Base-by-base conservation (phyloP, 2,888 invertebrate species). In the Trichopria drosophilae region DNA sequence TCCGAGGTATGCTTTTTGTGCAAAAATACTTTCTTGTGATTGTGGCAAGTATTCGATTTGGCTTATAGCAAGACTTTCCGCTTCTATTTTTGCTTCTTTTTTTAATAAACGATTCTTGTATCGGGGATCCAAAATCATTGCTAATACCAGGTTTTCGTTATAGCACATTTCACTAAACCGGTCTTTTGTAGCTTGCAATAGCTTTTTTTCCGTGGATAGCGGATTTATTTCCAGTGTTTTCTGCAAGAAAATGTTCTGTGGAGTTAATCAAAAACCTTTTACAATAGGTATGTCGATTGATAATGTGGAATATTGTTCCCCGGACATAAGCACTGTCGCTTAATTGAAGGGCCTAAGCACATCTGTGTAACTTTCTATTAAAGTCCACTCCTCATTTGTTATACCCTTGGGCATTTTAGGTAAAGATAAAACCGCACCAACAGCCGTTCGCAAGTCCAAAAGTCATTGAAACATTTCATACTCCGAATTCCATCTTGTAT, bases 111-210 rank as follows among this genome's bases (percentile, higher is more conserved):
- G n/a, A n/a, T n/a, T n/a, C n/a, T n/a, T n/a, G n/a, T n/a, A n/a
- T n/a, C n/a, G n/a, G n/a, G n/a, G 47, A 39, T 47, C 47, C 24
- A 32, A 23, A 18, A 40, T 22, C 39, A 31, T 47, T 15, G 47
- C 12, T 3, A 47, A 29, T 10, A 31, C 18, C 10, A 39, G 1
- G 3, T 19, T 6, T 12, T 18, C 20, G 18, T 40, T 15, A 32
- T 29, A 13, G 23, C 31, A 28, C 16, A 28, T 29, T 12, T 19
- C 15, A 18, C 13, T 24, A 12, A 40, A 32, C 12, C 39, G 18
- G 9, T 20, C 15, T 16, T 15, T 18, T 6, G 32, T 20, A 13
- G 24, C 13, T 1, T 28, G 9, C 10, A 19, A 31, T 18, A 42
- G 19, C 29, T n/a, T 16, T 20, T 7, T 39, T 39, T 13, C 20